Evolutionary conservation across 1,140 invertebrate genomes (phyloP).

Genomic region (Atta texana): DNA sequence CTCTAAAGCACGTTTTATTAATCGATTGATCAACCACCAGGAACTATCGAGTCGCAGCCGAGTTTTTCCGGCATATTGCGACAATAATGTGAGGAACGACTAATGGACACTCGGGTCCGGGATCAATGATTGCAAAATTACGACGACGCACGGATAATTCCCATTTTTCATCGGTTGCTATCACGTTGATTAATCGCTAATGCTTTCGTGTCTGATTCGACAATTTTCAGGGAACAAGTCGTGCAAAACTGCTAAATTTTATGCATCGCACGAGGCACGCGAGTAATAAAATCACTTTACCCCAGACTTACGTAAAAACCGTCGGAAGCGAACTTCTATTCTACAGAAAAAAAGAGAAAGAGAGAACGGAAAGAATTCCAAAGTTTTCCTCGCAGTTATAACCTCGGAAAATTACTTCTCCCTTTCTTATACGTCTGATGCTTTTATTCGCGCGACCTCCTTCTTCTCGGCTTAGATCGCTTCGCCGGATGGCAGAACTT

Average conservation of each 20-base stretch:
- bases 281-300: slow-evolving; percentile 51
- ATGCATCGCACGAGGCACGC: slow-evolving; percentile 48
- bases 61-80: slow-evolving; percentile 5
- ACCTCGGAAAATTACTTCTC: slow-evolving; percentile 40
- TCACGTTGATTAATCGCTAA: slow-evolving; percentile 46
- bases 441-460: slow-evolving; percentile 38
- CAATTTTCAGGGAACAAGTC: slow-evolving; percentile 27
- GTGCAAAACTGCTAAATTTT: slow-evolving; percentile 39
- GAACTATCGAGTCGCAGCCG: slow-evolving; percentile 31
- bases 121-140: slow-evolving; percentile 50
- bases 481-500: slow-evolving; percentile 7
- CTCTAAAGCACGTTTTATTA: slow-evolving; percentile 53
- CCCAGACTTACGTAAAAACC: background rate
- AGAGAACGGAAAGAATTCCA: background rate
- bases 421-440: background rate
- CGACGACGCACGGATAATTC: slow-evolving; percentile 50
- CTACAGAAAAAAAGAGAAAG: background rate
- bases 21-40: slow-evolving; percentile 66
- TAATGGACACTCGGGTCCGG: slow-evolving; percentile 21
- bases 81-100: background rate
- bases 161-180: slow-evolving; percentile 50
- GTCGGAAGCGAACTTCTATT: background rate
- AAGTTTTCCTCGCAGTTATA: background rate
- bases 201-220: slow-evolving; percentile 50
- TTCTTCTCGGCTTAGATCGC: slow-evolving; percentile 17